Base-by-base conservation (phyloP, 2,888 invertebrate species). In the Phyllotreta striolata region DNA sequence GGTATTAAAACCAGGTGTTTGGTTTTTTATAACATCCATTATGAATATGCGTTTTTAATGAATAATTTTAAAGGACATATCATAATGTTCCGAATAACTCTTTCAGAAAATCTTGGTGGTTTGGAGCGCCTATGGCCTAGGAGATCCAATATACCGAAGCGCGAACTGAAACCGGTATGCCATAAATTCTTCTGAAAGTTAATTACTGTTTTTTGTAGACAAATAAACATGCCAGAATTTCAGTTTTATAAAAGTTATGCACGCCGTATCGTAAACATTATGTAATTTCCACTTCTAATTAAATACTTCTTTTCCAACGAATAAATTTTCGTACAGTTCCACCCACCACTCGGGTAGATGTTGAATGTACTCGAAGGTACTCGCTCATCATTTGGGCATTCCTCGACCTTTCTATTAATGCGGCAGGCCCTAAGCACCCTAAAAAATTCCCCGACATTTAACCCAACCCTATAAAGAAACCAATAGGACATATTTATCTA, bases 141-240 rank as follows among this genome's bases (percentile, higher is more conserved):
- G 35, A 24, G 9, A 41, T 40, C 55, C 24, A 55, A 55, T 43
- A 55, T 10, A 55, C 54, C 55, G 43, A 52, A 52, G 43, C 51
- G 43, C 49, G 37, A 49, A 52, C 10, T 51, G 12, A 51, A 62
- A 62, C 62, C 56, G 62, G 62, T 62, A 56, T 40, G 40, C 55
- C 40, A 54, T 63, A 63, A 63, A 41, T 63, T 63, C 51, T 54
- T 14, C 46, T 58, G 49, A 58, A 62, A 58, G 63, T 58, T 63
- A 63, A 63, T 63, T 63, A 63, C 58, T 40, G 58, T 58, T 63
- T 63, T 63, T 63, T 55, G 54, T 57, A 58, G 58, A 63, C 63
- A 63, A 63, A 63, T 63, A 63, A 63, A 63, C 63, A 63, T 63
- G 63, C 56, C 63, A 63, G 58, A 55, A 56, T 38, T 63, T 63